Conservation (phyloP, 1,140 invertebrate species). For the Drosophila jambulina region DNA sequence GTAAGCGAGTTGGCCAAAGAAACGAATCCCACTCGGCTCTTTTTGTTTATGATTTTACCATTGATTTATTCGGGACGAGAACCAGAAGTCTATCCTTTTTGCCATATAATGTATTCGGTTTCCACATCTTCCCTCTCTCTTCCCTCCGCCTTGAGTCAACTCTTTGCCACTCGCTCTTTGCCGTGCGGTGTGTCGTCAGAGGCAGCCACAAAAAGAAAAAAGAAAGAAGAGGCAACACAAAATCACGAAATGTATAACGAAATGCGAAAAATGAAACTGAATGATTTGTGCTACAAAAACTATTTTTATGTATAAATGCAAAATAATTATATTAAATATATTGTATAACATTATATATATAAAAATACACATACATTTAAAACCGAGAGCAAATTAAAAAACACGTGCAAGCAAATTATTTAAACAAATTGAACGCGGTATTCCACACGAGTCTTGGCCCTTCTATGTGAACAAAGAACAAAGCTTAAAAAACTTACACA, state of each 20-base stretch:
- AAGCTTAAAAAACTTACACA: slow-evolving; percentile 37
- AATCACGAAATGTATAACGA: slow-evolving; percentile 1
- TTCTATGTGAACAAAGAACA: slow-evolving; percentile 51
- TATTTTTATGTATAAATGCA: slow-evolving; percentile 71
- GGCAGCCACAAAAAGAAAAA: slow-evolving; percentile 34
- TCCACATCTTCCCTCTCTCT: slow-evolving; percentile 18
- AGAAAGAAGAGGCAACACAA: slow-evolving; percentile 8
- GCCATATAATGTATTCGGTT: slow-evolving; percentile 28
- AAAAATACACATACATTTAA: slow-evolving; percentile 41
- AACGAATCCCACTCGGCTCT: neutral
- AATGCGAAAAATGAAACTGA: slow-evolving; percentile 17
- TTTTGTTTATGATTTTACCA: slow-evolving; percentile 7
- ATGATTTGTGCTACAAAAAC: slow-evolving; percentile 58
- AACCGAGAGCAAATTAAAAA: slow-evolving; percentile 47
- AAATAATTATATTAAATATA: slow-evolving; percentile 64
- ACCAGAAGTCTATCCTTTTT: slow-evolving; percentile 5
- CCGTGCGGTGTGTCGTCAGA: slow-evolving; percentile 40
- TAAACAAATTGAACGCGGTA: slow-evolving; percentile 37
- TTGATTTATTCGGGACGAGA: slow-evolving; percentile 8
- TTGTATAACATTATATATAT: slow-evolving; percentile 60
- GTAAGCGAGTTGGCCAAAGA: slow-evolving; percentile 1
- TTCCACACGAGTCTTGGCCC: slow-evolving; percentile 43
- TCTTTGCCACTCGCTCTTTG: slow-evolving; percentile 66
- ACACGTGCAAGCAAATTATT: slow-evolving; percentile 49
- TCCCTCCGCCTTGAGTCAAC: slow-evolving; percentile 2